Base-by-base conservation (phyloP, 2,113 vertebrate genomes). In the Acanthisitta chloris region DNA sequence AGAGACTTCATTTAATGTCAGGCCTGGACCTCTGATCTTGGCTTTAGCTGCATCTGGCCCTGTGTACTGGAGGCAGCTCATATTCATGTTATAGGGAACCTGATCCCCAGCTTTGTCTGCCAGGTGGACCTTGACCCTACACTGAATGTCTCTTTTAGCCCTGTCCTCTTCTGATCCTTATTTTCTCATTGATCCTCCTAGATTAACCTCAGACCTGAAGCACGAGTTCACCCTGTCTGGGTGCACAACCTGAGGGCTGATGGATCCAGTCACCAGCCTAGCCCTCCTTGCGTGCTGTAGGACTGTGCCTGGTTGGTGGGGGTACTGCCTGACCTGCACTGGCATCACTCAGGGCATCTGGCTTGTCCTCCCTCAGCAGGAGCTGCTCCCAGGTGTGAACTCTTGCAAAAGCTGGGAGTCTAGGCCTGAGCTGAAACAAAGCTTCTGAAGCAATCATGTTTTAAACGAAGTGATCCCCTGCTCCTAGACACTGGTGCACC, bases 401-500 rank as follows among this genome's bases (percentile, higher is more conserved):
- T n/a, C 29, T 20, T 21, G 8, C 12, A 64, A 13, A 12, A 70
- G 12, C 29, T 65, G 34, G 10, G 51, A 76, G 9, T 23, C 13
- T 25, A 38, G 14, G 4, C 6, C 23, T 55, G 13, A 73, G 10
- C 17, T 46, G 29, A 72, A 93, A 42, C 15, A 62, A 72, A 80
- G 11, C 12, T 67, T 62, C 23, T 64, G 34, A 23, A 86, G 17
- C 25, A 58, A n/a, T n/a, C n/a, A n/a, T n/a, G n/a, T n/a, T n/a
- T n/a, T n/a, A n/a, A n/a, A n/a, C n/a, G n/a, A n/a, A n/a, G n/a
- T n/a, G n/a, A 59, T 65, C 9, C 10, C 5, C 25, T 54, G 1
- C 12, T 59, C 29, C 7, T 34, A 33, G 10, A 9, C 0, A 1
- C 21, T 49, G 17, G 4, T 71, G 7, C 17, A 38, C n/a, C 26